A percentile compares a stretch with the other conserved stretches of the same genome.
Conservation (phyloP, 1,140 invertebrate genomes). For the Lepidurus couesii region DNA sequence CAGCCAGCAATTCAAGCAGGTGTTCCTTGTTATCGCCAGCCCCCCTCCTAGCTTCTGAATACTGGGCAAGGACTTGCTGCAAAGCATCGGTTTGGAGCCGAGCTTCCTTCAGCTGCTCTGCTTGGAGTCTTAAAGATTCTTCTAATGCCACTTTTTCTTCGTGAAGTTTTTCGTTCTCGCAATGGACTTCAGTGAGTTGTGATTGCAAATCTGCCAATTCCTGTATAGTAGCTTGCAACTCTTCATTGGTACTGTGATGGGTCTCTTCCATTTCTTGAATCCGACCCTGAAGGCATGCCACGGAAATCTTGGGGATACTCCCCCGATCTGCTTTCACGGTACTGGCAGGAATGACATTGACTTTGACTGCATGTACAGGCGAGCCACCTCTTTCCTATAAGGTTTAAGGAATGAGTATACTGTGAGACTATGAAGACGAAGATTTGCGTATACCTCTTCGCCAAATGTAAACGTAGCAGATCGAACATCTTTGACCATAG, state of each 20-base stretch:
- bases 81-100: constrained; percentile 47
- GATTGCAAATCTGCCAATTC: constrained; percentile 80
- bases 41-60: constrained; percentile 45
- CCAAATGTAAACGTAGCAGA: constrained; percentile 28
- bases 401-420: constrained; percentile 8
- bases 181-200: constrained; percentile 75
- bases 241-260: constrained; percentile 86
- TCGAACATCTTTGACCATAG: constrained; percentile 25
- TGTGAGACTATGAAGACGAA: neutral
- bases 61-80: constrained; percentile 60
- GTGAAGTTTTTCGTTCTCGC: constrained; percentile 75
- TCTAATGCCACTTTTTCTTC: constrained; percentile 83
- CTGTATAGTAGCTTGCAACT: constrained; percentile 87
- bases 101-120: constrained; percentile 77
- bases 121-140: constrained; percentile 85
- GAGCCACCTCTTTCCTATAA: constrained; percentile 55
- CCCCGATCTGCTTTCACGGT: constrained; percentile 47
- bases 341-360: neutral
- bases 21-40: neutral
- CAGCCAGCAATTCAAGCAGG: neutral
- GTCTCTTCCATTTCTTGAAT: constrained; percentile 86
- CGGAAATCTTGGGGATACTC: constrained; percentile 79
- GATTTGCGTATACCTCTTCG: constrained; percentile 41
- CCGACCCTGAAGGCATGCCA: constrained; percentile 84
- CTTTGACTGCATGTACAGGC: constrained; percentile 72